Conservation (phyloP, 2,797 vertebrate genomes). For the Heteromormyrus szaboi region DNA sequence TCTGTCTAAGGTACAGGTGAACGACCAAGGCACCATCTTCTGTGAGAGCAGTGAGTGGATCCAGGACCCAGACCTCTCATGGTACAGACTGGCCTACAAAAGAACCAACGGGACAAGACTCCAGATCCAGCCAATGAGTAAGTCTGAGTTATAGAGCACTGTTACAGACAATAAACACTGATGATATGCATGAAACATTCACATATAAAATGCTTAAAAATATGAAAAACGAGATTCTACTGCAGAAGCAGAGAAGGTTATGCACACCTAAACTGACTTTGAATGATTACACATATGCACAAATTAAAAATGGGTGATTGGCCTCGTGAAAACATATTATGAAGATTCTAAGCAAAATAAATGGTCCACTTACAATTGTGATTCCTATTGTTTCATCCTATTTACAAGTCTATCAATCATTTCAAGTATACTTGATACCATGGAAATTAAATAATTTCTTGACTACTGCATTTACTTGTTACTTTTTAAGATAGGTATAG, state of each 20-base stretch:
- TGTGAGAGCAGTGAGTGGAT: slow-evolving; percentile 65
- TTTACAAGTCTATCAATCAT: neutral
- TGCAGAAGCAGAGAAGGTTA: neutral
- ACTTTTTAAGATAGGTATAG: neutral
- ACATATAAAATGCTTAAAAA: neutral
- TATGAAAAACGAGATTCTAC: neutral
- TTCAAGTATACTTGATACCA: neutral
- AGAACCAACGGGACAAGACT: slow-evolving; percentile 39
- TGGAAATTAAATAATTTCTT: neutral
- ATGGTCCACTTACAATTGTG: neutral
- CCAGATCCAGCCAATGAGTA: slow-evolving; percentile 59
- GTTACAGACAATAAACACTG: neutral
- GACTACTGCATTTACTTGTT: neutral
- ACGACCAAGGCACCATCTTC: slow-evolving; percentile 58
- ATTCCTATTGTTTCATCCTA: neutral
- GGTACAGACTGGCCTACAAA: slow-evolving; percentile 62
- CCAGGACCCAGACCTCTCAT: slow-evolving; percentile 63
- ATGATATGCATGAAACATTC: neutral
- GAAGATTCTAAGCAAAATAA: neutral
- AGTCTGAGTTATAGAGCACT: slow-evolving; percentile 30
- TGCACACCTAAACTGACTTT: neutral
- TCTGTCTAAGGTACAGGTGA: slow-evolving; percentile 47
- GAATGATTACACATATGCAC: neutral
- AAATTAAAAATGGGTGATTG: neutral
- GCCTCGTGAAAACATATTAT: neutral